A percentile compares a stretch with the other conserved stretches of the same genome.
These are phyloP conservation scores for Calcarius ornatus DNA, from an alignment of 2,113 vertebrate species.

Conservation along the genomic window DNA sequence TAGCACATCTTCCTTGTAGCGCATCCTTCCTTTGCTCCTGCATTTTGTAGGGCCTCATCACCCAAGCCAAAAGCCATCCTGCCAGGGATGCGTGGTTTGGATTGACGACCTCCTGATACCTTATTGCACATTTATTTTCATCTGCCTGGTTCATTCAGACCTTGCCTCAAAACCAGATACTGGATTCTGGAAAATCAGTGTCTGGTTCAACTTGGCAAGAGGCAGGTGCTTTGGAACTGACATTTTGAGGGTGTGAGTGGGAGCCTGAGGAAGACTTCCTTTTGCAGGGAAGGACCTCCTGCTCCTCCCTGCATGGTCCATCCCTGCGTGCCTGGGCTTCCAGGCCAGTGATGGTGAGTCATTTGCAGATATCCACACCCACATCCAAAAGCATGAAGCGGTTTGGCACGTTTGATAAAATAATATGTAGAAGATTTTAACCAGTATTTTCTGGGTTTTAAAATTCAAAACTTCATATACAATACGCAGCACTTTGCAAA, in stretches of 20 bases:
- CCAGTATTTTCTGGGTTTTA: not conserved
- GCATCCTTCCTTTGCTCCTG: not conserved
- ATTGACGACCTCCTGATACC: not conserved
- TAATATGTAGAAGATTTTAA: not conserved
- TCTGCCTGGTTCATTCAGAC: not conserved
- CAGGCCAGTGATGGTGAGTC: not conserved
- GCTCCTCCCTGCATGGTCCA: not conserved
- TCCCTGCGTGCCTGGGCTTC: not conserved
- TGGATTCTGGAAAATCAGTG: not conserved
- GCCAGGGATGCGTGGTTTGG: not conserved
- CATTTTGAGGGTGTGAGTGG: not conserved
- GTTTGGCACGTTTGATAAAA: not conserved
- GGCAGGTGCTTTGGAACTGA: not conserved
- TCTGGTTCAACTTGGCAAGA: not conserved
- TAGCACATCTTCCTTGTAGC: not conserved
- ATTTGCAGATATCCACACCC: not conserved
- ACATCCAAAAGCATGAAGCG: not conserved
- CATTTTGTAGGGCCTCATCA: not conserved
- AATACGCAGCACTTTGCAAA: fast-evolving
- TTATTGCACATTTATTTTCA: not conserved
- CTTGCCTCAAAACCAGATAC: not conserved
- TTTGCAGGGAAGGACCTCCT: not conserved
- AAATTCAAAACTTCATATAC: not conserved
- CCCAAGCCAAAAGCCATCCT: not conserved
- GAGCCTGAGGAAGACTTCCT: not conserved